Evolutionary conservation across 1,140 invertebrate species (phyloP).

Genomic region (Piezodorus guildinii): DNA sequence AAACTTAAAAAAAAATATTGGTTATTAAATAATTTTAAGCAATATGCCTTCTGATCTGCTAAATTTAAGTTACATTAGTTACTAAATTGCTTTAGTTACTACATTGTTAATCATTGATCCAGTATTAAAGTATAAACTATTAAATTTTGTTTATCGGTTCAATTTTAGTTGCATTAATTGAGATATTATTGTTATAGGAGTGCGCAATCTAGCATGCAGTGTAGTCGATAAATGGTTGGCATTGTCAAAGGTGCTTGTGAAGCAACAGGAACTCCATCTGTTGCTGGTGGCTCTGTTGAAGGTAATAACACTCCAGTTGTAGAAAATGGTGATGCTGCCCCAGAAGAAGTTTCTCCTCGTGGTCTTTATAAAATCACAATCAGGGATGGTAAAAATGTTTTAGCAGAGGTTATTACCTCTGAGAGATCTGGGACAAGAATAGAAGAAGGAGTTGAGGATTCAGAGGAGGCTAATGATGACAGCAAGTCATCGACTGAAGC

Average conservation of each 20-base stretch:
- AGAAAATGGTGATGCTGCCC: constrained; percentile 18
- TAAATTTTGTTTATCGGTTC: neutral
- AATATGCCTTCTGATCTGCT: too few relatives aligned
- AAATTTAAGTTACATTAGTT: too few relatives aligned
- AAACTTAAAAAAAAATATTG: too few relatives aligned
- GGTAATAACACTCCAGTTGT: constrained; percentile 18
- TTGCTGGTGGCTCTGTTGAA: constrained; percentile 3
- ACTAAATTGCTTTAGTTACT: too few relatives aligned
- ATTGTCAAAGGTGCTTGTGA: constrained; percentile 48
- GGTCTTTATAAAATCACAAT: constrained; percentile 54
- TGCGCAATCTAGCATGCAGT: constrained; percentile 57
- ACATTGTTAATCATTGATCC: too few relatives aligned
- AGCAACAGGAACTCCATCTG: neutral
- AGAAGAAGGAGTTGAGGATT: constrained; percentile 10
- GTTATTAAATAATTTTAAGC: too few relatives aligned
- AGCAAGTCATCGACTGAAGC: neutral
- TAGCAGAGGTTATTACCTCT: constrained; percentile 47
- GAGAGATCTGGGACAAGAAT: constrained; percentile 19
- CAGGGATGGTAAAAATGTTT: constrained; percentile 58
- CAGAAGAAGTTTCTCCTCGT: constrained; percentile 20
- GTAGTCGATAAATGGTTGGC: constrained; percentile 86
- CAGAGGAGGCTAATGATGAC: neutral
- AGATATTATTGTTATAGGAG: constrained; percentile 42
- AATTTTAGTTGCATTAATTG: constrained; percentile 21
- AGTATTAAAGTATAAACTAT: too few relatives aligned